Percentiles rank a stretch among this genome's conserved stretches.
phyloP scores from a whole-genome alignment of 2,888 invertebrate genomes.

The Drosophila diplacantha region DNA sequence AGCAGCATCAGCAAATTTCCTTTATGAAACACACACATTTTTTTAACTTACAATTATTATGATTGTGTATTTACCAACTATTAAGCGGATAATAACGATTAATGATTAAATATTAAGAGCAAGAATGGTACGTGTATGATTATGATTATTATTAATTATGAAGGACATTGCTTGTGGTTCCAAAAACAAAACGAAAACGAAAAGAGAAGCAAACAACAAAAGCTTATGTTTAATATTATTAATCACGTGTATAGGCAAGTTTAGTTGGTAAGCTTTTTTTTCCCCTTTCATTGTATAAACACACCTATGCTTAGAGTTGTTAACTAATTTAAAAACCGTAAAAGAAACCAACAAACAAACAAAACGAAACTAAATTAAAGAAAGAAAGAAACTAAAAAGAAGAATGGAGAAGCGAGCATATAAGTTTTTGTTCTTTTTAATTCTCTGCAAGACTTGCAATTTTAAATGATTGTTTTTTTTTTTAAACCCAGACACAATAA shows the following conservation, averaged over 20 bases:
- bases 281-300: slow-evolving; percentile 26
- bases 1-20: slow-evolving; percentile 35
- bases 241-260: slow-evolving; percentile 35
- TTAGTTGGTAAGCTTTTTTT: slow-evolving; percentile 37
- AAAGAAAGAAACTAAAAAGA: background rate
- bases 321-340: slow-evolving; percentile 60
- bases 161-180: slow-evolving; percentile 7
- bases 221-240: slow-evolving; percentile 40
- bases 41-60: slow-evolving; percentile 33
- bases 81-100: slow-evolving; percentile 26
- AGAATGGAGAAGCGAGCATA: background rate
- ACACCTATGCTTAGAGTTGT: slow-evolving; percentile 53
- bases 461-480: slow-evolving; percentile 4
- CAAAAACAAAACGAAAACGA: background rate
- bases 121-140: background rate
- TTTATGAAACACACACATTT: slow-evolving; percentile 20
- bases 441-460: background rate
- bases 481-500: slow-evolving; percentile 7
- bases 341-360: slow-evolving; percentile 15
- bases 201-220: background rate
- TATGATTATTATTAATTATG: slow-evolving; percentile 8
- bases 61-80: slow-evolving; percentile 24
- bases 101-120: slow-evolving; percentile 7
- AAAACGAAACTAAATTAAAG: slow-evolving; percentile 20
- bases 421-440: background rate